Base-by-base conservation (phyloP, 1,140 invertebrate species). In the Drosophila nigromelanica region DNA sequence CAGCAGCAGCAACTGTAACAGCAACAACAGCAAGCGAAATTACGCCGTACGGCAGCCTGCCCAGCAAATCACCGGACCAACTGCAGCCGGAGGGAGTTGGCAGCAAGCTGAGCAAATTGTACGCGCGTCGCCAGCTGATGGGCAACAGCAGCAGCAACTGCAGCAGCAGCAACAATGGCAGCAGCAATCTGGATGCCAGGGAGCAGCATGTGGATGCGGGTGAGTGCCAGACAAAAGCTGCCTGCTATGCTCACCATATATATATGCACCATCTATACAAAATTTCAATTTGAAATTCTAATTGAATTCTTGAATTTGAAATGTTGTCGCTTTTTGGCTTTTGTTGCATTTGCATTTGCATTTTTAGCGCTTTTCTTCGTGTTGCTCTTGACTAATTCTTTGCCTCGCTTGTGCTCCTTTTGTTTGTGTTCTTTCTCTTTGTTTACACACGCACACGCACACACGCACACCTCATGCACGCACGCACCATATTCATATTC, bases 41-140 rank as follows among this genome's bases (percentile, higher is more conserved):
- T 33, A 15, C 35, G 1, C 7, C 33, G 4, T 68, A 54, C 11
- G 50, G 50, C 43, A 69, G 50, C 30, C 11, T 55, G 30, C 52
- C 73, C 4, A 51, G 62, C 14, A 64, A 63, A 47, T 62, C 77
- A 8, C 37, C 50, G 10, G 61, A 42, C 55, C 56, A 71, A 27
- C 54, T 59, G 35, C 39, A 55, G 37, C 52, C 62, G 30, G 33
- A 35, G 2, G 51, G 42, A 14, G 56, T 60, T 4, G 64, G 47
- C 59, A 86, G 80, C 52, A 91, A 91, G 55, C 43, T 90, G 45
- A 80, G 85, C 42, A 91, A 91, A 60, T 77, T 91, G 7, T 91
- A 90, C 62, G 83, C 76, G 3, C 74, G 85, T 7, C 77, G 86
- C 1, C 90, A 89, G 42, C 70, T 83, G 6, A 14, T 89, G 42